phyloP scores from a whole-genome alignment of 35 echinoderm and acorn worm species.

The Apostichopus californicus region DNA sequence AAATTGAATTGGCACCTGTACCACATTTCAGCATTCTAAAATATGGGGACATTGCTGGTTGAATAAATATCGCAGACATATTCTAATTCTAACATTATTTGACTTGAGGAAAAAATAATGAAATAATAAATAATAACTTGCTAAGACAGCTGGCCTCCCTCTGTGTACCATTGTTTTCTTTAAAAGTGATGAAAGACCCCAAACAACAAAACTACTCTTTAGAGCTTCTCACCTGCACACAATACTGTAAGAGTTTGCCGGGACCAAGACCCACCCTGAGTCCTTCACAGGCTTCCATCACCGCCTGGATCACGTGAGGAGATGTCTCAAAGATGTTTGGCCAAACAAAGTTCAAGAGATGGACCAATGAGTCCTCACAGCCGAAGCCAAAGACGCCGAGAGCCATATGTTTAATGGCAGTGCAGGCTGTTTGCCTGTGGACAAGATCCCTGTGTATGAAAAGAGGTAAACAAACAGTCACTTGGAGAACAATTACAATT shows the following conservation, averaged over 20 bases:
- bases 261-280: constrained; percentile 85
- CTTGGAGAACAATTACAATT: no score
- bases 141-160: no score
- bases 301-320: constrained; percentile 98
- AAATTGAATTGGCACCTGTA: no score
- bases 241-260: constrained; percentile 90
- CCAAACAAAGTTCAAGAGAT: constrained; percentile 97
- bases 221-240: constrained; percentile 74
- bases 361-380: constrained; percentile 89
- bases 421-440: constrained; percentile 95
- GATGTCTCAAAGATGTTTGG: constrained; percentile 99
- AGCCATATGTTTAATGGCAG: constrained; percentile 98
- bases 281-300: constrained; percentile 96
- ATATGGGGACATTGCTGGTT: no score
- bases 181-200: no score
- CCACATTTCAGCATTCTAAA: no score
- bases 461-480: not conserved
- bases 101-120: no score
- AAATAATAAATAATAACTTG: no score
- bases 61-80: no score
- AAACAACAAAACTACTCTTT: no score
- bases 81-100: no score
- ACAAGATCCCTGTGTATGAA: constrained; percentile 87
- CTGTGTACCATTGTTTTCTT: no score
- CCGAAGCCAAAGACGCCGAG: constrained; percentile 97